A percentile compares a stretch with the other conserved stretches of the same genome.
phyloP scores from a whole-genome alignment of 2,797 vertebrate species.

The Gallinago nigripennis region DNA sequence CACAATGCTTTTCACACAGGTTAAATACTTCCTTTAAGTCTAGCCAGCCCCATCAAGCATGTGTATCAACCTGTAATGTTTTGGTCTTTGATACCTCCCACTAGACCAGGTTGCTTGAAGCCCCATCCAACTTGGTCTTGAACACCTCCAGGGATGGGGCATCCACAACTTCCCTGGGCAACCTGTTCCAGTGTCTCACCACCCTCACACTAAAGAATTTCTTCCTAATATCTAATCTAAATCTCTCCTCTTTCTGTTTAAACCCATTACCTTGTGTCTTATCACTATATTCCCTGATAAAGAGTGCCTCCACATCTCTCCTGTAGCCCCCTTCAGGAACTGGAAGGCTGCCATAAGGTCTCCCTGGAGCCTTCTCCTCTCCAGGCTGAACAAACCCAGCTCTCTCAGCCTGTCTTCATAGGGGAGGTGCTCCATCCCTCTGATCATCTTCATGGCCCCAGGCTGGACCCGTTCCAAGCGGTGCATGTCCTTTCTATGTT shows the following conservation, averaged over 20 bases:
- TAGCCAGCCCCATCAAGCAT: neutral
- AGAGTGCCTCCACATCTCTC: neutral
- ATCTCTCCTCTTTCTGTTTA: neutral
- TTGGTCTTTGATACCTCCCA: neutral
- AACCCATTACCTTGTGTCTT: neutral
- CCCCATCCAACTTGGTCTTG: neutral
- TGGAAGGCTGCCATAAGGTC: neutral
- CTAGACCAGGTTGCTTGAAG: neutral
- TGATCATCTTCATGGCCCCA: neutral
- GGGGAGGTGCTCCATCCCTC: neutral
- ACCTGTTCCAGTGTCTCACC: neutral
- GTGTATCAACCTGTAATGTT: neutral
- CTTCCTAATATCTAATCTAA: neutral
- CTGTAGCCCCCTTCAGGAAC: neutral
- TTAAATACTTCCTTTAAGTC: neutral
- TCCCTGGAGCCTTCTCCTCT: neutral
- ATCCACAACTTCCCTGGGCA: neutral
- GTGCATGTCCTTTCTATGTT: neutral
- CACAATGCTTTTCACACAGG: neutral
- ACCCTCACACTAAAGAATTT: neutral
- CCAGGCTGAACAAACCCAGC: neutral
- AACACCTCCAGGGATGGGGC: neutral
- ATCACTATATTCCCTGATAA: neutral
- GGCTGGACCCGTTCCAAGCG: neutral
- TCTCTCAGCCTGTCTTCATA: neutral